Base-by-base conservation (phyloP, 2,888 invertebrate species). In the Drosophila tripunctata region DNA sequence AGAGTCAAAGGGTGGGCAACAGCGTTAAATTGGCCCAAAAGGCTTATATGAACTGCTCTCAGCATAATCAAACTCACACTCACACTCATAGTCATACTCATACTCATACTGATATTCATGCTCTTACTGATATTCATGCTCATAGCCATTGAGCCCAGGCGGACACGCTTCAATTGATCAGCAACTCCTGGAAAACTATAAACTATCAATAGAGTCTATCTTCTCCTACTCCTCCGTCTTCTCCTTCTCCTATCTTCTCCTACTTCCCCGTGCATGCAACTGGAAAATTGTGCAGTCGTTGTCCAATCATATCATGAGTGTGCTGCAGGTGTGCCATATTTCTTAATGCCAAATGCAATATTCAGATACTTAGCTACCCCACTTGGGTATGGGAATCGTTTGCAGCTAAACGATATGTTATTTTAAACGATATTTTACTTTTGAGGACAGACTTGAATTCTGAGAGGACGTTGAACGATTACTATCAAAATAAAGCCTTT, bases 1-100 rank as follows among this genome's bases (percentile, higher is more conserved):
- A 61, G 75, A 27, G 21, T 41, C 38, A 61, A 71, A 27, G 80
- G 85, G 72, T 72, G 80, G 62, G 56, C 67, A 81, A 57, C 66
- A 77, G 84, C 87, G 74, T 87, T 87, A 84, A 84, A 84, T 81
- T 81, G 81, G 87, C 85, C 87, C 76, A 70, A 67, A 58, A 71
- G 82, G 65, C 76, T 72, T 75, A 47, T 75, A 74, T n/a, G n/a
- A 35, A 12, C 43, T 27, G 15, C 10, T 27, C 10, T 27, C 27
- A 27, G 27, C 10, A 10, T 10, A 8, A 27, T 30, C 22, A 6
- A n/a, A 50, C 27, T 12, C 38, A 31, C 10, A 7, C 33, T 45
- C 27, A 22, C 2, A 8, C 48, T 31, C 10, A 12, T n/a, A n/a
- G 17, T 22, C 31, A 31, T 10, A 7, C 56, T 30, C 44, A 6